Evolutionary conservation across 1,140 invertebrate species (phyloP), one percentile per base, ranked within the genome.

Genomic region (Dendroctonus ponderosae): DNA sequence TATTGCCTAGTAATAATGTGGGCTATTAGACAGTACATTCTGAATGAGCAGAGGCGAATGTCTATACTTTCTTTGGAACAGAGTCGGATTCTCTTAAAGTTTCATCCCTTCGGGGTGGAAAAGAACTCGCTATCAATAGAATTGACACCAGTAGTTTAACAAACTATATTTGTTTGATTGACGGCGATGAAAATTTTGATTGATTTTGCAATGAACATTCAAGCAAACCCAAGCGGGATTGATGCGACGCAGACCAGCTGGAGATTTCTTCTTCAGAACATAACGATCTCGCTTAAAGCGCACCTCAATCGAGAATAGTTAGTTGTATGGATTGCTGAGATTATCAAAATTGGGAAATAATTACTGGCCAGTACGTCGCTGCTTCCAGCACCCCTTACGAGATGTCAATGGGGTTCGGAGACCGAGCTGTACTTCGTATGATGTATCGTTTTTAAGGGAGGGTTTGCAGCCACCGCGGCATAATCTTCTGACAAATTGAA

Each of bases 401-500:
- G 48, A 67, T 67, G 66, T 67, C 66, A 67, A 67, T 67, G 66
- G 59, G 66, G 59, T 60, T 62, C 66, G 58, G 46, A 59, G 66
- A 67, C 41, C 66, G 51, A 65, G 62, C 70, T 70, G 60, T 70
- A 60, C 67, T 69, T 70, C 65, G 72, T 72, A 77, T 79, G 76
- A 79, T 79, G 73, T 76, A 79, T 77, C 69, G 76, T 75, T 70
- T 73, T 69, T 73, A 73, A 71, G 70, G 71, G 72, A 76, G 74
- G 74, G 74, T 75, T 73, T 78, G 73, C 73, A 75, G 75, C 75
- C 74, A 74, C 75, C 75, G 75, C 74, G 74, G 73, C 72, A 79
- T 79, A 79, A 79, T 77, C 77, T 78, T 75, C 76, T 78, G 76
- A 77, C 77, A 79, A 79, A 79, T 79, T 79, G 77, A 79, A 79